Base-by-base conservation (phyloP, 1,140 invertebrate genomes). In the Leptoteleia sp. region DNA sequence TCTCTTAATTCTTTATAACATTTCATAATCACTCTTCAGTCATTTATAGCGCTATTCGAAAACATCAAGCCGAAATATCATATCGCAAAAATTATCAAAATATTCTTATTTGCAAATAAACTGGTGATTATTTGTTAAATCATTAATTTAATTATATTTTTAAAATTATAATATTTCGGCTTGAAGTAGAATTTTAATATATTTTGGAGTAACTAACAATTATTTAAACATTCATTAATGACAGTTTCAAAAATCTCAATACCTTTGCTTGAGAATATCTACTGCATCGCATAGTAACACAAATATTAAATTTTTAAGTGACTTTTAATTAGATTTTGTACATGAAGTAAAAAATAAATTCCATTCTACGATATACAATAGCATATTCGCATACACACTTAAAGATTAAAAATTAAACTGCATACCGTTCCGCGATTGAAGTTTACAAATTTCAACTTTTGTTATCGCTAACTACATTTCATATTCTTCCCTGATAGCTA, bases 161-260 rank as follows among this genome's bases (percentile, higher is more conserved):
- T 6, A 3, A n/a, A 2, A 19, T 31, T 8, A 22, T 22, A 29
- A 38, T 50, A 52, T 52, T 42, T 31, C 45, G 37, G 47, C 47
- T n/a, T 9, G 47, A 31, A 25, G 42, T 40, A 13, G 13, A 22
- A 27, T 35, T 25, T 11, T 5, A n/a, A 61, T 43, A 54, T 45
- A 54, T 45, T 67, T 67, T 67, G 35, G 27, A 67, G 16, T 67
- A 45, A 45, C 62, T 54, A 67, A 67, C 62, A 54, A 67, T 54
- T 67, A 67, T 67, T 67, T 40, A 33, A 68, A 68, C 50, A 55
- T 67, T 67, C 62, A 50, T 4, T 29, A 45, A 54, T 45, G 5
- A 54, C 9, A 43, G 12, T 33, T 65, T 15, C 1, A 9, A 54
- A 45, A 17, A 12, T 17, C 37, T 8, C 62, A 55, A 67, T 29